Percentiles rank a stretch among this genome's conserved stretches.
These are phyloP conservation scores for Helobdella robusta DNA, from an alignment of 2,888 invertebrate species.

Conservation along the genomic window DNA sequence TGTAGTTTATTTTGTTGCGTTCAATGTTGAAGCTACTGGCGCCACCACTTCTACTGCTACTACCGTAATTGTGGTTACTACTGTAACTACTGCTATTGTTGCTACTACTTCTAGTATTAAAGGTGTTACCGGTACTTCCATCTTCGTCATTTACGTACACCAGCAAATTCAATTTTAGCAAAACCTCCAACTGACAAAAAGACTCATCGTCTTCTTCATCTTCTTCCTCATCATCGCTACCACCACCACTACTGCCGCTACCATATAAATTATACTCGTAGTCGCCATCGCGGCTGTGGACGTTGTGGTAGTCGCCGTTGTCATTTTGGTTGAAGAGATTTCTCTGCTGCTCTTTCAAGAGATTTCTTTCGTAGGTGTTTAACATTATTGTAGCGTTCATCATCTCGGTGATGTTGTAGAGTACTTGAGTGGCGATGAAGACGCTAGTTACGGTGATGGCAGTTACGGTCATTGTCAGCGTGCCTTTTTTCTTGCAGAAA, in stretches of 20 bases:
- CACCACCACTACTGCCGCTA: too few species aligned
- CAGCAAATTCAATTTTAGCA: not conserved
- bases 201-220: not conserved
- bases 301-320: too few species aligned
- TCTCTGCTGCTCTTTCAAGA: not conserved
- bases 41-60: too few species aligned
- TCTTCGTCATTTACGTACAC: not conserved
- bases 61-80: too few species aligned
- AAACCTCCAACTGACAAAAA: not conserved
- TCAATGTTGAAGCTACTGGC: not conserved
- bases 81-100: too few species aligned
- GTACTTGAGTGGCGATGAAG: slow-evolving; percentile 30
- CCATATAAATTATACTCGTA: too few species aligned
- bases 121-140: not conserved
- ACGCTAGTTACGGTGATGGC: slow-evolving; percentile 30
- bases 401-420: slow-evolving; percentile 30
- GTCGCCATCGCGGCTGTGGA: too few species aligned
- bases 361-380: not conserved
- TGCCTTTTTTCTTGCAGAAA: too few species aligned
- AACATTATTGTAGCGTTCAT: slow-evolving; percentile 3
- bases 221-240: too few species aligned
- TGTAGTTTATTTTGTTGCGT: not conserved
- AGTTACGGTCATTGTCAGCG: slow-evolving; percentile 28
- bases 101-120: too few species aligned
- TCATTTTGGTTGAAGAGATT: not conserved